phyloP scores from a whole-genome alignment of 1,140 invertebrate genomes.

The Dendrolimus punctatus region DNA sequence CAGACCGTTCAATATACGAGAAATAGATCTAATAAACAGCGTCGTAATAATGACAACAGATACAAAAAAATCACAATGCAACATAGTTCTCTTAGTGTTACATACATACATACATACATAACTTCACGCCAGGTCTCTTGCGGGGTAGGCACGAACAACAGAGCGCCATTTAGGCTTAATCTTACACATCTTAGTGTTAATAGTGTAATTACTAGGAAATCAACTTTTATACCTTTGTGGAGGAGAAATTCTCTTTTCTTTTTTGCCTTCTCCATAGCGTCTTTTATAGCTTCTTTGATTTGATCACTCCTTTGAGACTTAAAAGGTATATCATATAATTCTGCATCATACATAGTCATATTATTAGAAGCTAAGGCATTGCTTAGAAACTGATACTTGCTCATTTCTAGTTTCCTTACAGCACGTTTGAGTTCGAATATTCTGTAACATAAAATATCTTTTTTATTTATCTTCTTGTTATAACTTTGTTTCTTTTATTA shows the following conservation, averaged over 20 bases:
- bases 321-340: conserved; percentile 22
- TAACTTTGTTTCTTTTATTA: no score
- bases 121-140: no score
- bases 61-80: no score
- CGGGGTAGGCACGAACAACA: no score
- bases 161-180: no score
- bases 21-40: no score
- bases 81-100: no score
- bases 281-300: conserved; percentile 18
- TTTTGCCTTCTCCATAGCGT: conserved; percentile 23
- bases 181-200: no score
- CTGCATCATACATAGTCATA: conserved; percentile 28
- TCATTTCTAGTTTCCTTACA: conserved; percentile 31
- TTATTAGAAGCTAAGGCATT: conserved; percentile 25
- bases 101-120: no score
- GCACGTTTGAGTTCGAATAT: conserved; percentile 42
- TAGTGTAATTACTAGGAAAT: background rate
- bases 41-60: no score
- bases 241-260: conserved; percentile 16
- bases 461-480: no score
- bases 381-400: conserved; percentile 25
- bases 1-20: no score
- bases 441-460: conserved; percentile 15
- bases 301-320: conserved; percentile 17
- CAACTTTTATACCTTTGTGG: conserved; percentile 4